Evolutionary conservation across 2,888 invertebrate genomes (phyloP).

Genomic region (Seira ritae): DNA sequence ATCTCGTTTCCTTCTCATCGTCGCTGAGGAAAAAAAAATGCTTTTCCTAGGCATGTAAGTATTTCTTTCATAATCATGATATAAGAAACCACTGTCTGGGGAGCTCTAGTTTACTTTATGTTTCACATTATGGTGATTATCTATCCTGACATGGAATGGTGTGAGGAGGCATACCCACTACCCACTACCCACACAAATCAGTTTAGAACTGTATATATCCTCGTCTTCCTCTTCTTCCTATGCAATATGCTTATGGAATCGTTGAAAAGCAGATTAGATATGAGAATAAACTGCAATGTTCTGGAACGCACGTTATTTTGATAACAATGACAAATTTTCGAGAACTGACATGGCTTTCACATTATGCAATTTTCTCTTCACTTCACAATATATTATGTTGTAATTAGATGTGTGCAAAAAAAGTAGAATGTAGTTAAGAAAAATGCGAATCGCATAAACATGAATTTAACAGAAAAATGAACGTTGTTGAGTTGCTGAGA

Average conservation of each 20-base stretch:
- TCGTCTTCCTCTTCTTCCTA: conserved; percentile 4
- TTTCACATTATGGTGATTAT: conserved; percentile 63
- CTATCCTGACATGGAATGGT: conserved; percentile 50
- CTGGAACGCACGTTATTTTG: not conserved
- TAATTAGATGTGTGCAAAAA: not conserved
- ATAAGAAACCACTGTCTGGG: conserved; percentile 55
- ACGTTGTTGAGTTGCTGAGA: too few species aligned
- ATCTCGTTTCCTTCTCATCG: not conserved
- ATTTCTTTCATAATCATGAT: conserved; percentile 53
- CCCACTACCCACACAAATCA: conserved; percentile 61
- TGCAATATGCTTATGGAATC: not conserved
- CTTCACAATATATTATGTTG: not conserved
- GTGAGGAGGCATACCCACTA: too few species aligned
- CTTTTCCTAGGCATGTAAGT: not conserved
- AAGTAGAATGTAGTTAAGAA: not conserved
- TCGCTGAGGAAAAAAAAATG: not conserved
- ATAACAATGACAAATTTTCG: too few species aligned
- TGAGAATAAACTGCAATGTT: too few species aligned
- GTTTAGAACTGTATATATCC: conserved; percentile 50
- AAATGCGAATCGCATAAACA: too few species aligned
- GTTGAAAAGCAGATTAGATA: too few species aligned
- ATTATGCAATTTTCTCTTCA: not conserved
- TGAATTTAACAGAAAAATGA: too few species aligned
- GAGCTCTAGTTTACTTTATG: conserved; percentile 60
- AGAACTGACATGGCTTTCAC: not conserved